These are phyloP conservation scores for Solenodon paradoxus DNA, from an alignment of 2,113 vertebrate genomes.

Conservation along the genomic window DNA sequence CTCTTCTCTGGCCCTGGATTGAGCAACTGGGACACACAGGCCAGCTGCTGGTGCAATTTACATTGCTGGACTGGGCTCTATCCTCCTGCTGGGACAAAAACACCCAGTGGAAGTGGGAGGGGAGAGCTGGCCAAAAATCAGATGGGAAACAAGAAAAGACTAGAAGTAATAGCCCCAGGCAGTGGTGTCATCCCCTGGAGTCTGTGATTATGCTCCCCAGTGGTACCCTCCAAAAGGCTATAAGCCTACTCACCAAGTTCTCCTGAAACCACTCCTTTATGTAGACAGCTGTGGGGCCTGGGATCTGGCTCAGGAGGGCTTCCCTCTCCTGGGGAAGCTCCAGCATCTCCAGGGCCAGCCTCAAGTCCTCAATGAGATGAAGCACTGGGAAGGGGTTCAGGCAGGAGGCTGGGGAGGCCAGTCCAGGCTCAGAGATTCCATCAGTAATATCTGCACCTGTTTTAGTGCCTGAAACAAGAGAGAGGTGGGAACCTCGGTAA, in stretches of 20 bases:
- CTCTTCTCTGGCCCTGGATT: background rate
- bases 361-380: slow-evolving; percentile 89
- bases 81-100: background rate
- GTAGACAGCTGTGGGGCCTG: slow-evolving; percentile 82
- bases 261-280: slow-evolving; percentile 87
- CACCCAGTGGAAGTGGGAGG: background rate
- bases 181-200: background rate
- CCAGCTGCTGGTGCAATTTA: background rate
- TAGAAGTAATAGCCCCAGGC: background rate
- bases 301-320: slow-evolving; percentile 85
- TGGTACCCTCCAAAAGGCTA: background rate
- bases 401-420: slow-evolving; percentile 78
- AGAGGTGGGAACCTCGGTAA: background rate
- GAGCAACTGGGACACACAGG: background rate
- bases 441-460: slow-evolving; percentile 81
- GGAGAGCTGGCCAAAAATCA: background rate
- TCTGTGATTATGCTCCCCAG: background rate
- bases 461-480: slow-evolving; percentile 86
- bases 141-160: background rate
- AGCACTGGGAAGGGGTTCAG: slow-evolving; percentile 83
- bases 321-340: slow-evolving; percentile 83
- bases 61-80: background rate
- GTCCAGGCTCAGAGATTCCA: slow-evolving; percentile 78
- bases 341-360: slow-evolving; percentile 85
- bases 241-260: slow-evolving; percentile 83